Percentiles rank a stretch among this genome's conserved stretches.
Evolutionary conservation across 2,113 vertebrate genomes (phyloP).

Genomic region (Pseudonaja textilis): DNA sequence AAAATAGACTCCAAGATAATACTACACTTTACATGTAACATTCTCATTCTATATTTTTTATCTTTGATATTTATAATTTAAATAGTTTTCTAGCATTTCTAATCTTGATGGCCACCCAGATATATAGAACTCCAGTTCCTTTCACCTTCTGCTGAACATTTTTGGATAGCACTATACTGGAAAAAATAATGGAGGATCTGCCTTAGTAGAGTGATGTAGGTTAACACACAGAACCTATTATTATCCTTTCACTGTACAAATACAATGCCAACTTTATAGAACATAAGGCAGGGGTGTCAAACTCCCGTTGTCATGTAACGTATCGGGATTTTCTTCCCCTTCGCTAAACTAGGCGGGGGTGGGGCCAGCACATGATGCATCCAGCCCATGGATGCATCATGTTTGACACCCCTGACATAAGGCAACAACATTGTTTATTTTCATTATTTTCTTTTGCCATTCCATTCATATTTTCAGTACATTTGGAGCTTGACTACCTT

Average conservation of each 20-base stretch:
- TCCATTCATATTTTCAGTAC: not conserved
- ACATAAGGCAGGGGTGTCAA: not conserved
- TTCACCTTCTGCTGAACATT: not conserved
- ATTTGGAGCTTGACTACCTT: slow-evolving; percentile 25
- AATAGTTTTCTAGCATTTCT: not conserved
- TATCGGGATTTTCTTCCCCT: too few relatives aligned
- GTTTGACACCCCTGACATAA: not conserved
- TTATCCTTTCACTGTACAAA: not conserved
- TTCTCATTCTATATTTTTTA: not conserved
- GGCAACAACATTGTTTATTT: slow-evolving; percentile 20
- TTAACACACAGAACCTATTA: accelerated
- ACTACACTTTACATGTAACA: not conserved
- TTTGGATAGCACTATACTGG: not conserved
- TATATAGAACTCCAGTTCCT: not conserved
- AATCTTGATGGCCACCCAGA: not conserved
- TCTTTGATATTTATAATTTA: not conserved
- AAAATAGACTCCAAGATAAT: not conserved
- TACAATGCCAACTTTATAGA: accelerated
- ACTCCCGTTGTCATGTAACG: too few relatives aligned
- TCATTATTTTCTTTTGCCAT: slow-evolving; percentile 23
- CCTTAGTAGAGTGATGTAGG: not conserved
- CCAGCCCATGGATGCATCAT: too few relatives aligned
- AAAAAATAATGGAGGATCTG: not conserved
- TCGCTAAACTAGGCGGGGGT: too few relatives aligned
- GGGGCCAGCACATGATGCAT: too few relatives aligned